Evolutionary conservation across 1,140 invertebrate species (phyloP), one percentile per base, ranked within the genome.

Genomic region (Forficula auricularia): DNA sequence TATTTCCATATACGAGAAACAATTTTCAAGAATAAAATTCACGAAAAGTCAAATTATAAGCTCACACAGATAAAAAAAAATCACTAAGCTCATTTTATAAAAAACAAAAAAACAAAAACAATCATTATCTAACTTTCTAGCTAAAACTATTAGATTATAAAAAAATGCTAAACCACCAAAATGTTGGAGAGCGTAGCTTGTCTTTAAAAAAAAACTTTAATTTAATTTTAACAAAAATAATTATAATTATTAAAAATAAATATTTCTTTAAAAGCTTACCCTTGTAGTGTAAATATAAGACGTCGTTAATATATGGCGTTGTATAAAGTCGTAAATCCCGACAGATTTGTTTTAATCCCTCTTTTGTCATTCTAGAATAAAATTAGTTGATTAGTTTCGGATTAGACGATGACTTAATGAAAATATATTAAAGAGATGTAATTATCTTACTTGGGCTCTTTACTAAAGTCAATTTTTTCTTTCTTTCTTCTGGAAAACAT

Each of bases 261-360:
- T n/a, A 34, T 6, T 33, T 6, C 18, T 14, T 19, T 3, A 13
- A 1, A 3, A 40, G 22, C 34, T 62, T 63, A 84, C 85, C 82
- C 84, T 94, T 75, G 70, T 80, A 84, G 66, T 95, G 90, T 15
- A 97, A 68, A 63, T 95, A 96, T 1, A 97, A 63, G 9, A 92
- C 85, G 64, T 95, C 88, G 63, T 97, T 97, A 7, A 95, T 61
- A 50, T 76, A 61, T 1, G 90, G 91, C 0, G 88, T 92, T 43
- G 72, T 65, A 56, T 95, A 96, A 0, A 95, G 59, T 50, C 85
- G 84, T 36, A 84, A 64, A 49, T 87, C 73, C 56, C 78, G 87
- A 62, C 90, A 95, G 44, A 84, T 75, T 43, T 88, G 72, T 44
- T 61, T 72, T 12, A 94, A 64, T 33, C 69, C 70, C 43, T 77